Evolutionary conservation across 2,888 invertebrate species (phyloP).

Genomic region (Sphinx pinastri): DNA sequence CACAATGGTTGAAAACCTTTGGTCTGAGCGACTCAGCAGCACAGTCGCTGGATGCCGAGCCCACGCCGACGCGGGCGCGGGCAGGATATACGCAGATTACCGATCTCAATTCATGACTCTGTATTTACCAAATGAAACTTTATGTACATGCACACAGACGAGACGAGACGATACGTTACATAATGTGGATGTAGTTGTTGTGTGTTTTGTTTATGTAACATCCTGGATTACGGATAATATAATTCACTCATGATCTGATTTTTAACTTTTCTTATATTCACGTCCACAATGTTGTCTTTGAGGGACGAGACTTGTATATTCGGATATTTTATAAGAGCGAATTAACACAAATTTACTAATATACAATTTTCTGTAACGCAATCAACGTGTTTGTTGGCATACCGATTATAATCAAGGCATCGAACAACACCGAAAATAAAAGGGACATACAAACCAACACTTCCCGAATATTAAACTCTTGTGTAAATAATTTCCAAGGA

Average conservation of each 20-base stretch:
- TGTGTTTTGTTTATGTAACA: background rate
- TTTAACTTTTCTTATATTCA: too few relatives aligned
- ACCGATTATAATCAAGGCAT: background rate
- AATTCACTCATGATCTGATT: background rate
- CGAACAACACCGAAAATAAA: constrained; percentile 18
- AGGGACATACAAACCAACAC: background rate
- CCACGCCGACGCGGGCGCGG: constrained; percentile 31
- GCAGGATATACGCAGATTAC: constrained; percentile 37
- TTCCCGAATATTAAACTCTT: constrained; percentile 22
- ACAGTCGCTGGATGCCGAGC: constrained; percentile 30
- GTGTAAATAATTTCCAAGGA: constrained; percentile 23
- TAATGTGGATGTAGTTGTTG: background rate
- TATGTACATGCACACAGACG: background rate
- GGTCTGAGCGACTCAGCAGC: constrained; percentile 7
- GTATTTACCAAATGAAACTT: constrained; percentile 25
- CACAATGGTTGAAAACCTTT: constrained; percentile 4
- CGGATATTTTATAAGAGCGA: background rate
- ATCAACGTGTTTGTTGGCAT: background rate
- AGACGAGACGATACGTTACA: background rate
- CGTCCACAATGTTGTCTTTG: too few relatives aligned
- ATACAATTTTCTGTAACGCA: background rate
- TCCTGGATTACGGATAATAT: background rate
- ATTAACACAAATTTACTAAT: background rate
- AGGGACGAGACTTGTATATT: too few relatives aligned
- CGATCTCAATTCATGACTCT: constrained; percentile 31